A percentile compares a stretch with the other conserved stretches of the same genome.
Conservation (phyloP, 2,797 vertebrate genomes). For the Cetoscarus ocellatus region DNA sequence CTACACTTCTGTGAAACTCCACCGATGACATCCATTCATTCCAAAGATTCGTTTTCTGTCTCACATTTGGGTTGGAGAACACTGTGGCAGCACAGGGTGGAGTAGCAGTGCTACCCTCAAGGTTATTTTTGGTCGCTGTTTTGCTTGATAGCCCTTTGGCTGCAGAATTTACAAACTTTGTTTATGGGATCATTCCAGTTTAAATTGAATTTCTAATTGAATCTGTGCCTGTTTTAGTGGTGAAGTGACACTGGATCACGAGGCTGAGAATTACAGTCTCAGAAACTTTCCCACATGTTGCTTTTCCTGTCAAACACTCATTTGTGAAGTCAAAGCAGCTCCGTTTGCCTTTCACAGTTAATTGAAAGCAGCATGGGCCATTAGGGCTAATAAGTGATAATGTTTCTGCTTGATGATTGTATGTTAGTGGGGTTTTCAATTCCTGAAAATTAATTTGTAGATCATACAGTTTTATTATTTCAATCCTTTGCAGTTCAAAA, state of each 20-base stretch:
- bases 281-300: slow-evolving; percentile 43
- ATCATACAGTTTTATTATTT: too few relatives aligned
- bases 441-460: background rate
- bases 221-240: slow-evolving; percentile 17
- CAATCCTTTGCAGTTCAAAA: too few relatives aligned
- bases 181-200: background rate
- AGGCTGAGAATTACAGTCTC: slow-evolving; percentile 5
- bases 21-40: too few relatives aligned
- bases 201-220: slow-evolving; percentile 4
- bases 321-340: slow-evolving; percentile 21
- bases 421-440: background rate
- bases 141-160: too few relatives aligned
- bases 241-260: slow-evolving; percentile 12
- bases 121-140: too few relatives aligned
- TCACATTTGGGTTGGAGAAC: too few relatives aligned
- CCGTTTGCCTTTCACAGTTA: slow-evolving; percentile 24
- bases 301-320: slow-evolving; percentile 22
- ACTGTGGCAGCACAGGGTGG: too few relatives aligned
- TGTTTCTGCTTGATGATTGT: background rate
- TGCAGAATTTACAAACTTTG: background rate
- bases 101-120: too few relatives aligned
- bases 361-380: background rate
- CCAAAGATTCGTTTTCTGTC: too few relatives aligned
- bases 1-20: too few relatives aligned
- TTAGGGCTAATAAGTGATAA: background rate